Base-by-base conservation (phyloP, 1,140 invertebrate genomes). In the Bradynema listronoti region DNA sequence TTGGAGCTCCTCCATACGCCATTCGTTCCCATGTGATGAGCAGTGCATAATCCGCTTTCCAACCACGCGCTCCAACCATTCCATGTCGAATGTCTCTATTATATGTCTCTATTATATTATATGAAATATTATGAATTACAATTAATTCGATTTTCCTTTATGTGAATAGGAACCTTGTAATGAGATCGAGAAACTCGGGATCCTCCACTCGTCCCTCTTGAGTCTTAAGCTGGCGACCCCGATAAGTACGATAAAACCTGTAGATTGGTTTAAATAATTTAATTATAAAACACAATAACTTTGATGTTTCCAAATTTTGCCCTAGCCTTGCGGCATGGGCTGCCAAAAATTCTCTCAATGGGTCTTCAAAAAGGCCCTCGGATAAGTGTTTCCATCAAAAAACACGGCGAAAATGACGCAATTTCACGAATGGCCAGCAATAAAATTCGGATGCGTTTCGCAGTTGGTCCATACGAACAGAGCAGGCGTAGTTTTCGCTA, bases 11-110 rank as follows among this genome's bases (percentile, higher is more conserved):
- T 69, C 87, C 85, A 78, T 93, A 92, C 0, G 89, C 88, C 78
- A 94, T 85, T 76, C 94, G 92, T 79, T 90, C 91, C 91, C 91
- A 95, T 0, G 91, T 95, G 14, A 89, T 83, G 65, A 92, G 88
- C 42, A 89, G 81, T 2, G 85, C 87, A 73, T 93, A 90, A 75
- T 91, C 91, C 0, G 91, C 90, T 39, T 75, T 82, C 79, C 93
- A 95, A 0, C 86, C 86, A 27, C 90, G 86, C 0, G 91, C 85
- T 0, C 91, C 91, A 29, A 94, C 87, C 47, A 94, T 89, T 2
- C 88, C 89, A 66, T 89, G 84, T 14, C 89, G 83, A 43, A 94
- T 87, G 74, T 94, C 90, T 24, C 63, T 65, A 29, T 56, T 66
- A 2, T 4, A 19, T 9, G n/a, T 49, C 19, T 11, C n/a, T 11